A percentile compares a stretch with the other conserved stretches of the same genome.
Evolutionary conservation across 2,113 vertebrate species (phyloP).

Genomic region (Martes martes): DNA sequence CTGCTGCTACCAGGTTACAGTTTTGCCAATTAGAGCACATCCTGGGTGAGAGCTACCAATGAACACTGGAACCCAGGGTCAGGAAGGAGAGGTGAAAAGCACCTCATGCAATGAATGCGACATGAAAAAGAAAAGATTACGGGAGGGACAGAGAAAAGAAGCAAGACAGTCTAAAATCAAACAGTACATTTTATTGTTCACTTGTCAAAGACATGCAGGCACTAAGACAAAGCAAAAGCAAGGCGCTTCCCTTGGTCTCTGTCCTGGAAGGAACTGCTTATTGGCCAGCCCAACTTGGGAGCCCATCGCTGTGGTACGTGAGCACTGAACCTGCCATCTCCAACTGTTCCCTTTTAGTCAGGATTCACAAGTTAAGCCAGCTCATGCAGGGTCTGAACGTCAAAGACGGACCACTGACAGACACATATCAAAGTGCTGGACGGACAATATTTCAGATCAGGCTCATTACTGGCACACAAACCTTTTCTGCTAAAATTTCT

Average conservation of each 20-base stretch:
- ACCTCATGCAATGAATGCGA: conserved; percentile 34
- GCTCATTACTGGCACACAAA: conserved; percentile 7
- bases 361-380: background rate
- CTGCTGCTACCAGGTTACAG: conserved; percentile 58
- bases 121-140: conserved; percentile 47
- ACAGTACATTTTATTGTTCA: conserved; percentile 52
- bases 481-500: background rate
- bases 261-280: conserved; percentile 7
- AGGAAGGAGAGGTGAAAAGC: conserved; percentile 42
- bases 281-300: background rate
- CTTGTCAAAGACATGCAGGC: conserved; percentile 44
- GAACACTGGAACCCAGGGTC: conserved; percentile 49
- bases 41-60: conserved; percentile 26
- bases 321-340: background rate
- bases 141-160: conserved; percentile 44
- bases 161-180: conserved; percentile 55
- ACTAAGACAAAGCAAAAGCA: conserved; percentile 39
- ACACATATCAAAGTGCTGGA: conserved; percentile 39
- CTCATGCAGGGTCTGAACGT: conserved; percentile 32
- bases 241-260: background rate
- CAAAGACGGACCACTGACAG: conserved; percentile 40
- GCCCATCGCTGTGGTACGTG: background rate
- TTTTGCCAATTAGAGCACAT: conserved; percentile 74
- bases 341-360: conserved; percentile 51
- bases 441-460: conserved; percentile 22